Conservation (phyloP, 2,888 invertebrate species). For the Acanthoscelides obtectus region DNA sequence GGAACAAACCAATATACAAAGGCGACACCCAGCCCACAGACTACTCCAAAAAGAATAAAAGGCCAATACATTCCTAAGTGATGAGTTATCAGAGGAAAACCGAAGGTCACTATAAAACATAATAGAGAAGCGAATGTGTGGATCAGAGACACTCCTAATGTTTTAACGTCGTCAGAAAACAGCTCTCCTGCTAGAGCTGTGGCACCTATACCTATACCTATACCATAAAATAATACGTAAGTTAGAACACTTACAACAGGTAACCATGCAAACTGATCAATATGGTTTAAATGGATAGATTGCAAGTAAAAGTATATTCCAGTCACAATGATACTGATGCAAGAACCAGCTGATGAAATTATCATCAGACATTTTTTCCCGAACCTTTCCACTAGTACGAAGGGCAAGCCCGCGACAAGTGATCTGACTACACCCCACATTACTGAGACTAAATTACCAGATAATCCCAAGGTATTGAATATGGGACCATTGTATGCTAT, state of each 20-base stretch:
- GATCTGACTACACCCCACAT: constrained; percentile 1
- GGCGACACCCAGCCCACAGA: background rate
- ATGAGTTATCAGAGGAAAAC: constrained; percentile 1
- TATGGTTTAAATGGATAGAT: background rate
- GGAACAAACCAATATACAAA: constrained; percentile 1
- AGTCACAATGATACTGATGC: constrained; percentile 4
- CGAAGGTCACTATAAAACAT: background rate
- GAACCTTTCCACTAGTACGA: constrained; percentile 6
- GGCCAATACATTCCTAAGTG: constrained; percentile 1
- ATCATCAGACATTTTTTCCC: constrained; percentile 10
- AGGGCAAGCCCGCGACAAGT: background rate
- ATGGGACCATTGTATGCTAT: constrained; percentile 1
- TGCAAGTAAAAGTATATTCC: constrained; percentile 9
- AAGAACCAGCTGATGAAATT: background rate
- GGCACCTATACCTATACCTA: constrained; percentile 67
- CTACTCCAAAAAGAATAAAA: background rate
- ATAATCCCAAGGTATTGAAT: background rate
- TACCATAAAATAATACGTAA: constrained; percentile 67
- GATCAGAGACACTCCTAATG: constrained; percentile 54
- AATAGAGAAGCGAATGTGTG: background rate
- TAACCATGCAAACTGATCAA: constrained; percentile 54
- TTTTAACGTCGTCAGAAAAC: constrained; percentile 61
- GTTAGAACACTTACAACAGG: constrained; percentile 65
- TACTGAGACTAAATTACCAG: background rate
- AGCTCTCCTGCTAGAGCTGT: constrained; percentile 81